Conservation (phyloP, 2,113 vertebrate genomes). For the Chinchilla lanigera region DNA sequence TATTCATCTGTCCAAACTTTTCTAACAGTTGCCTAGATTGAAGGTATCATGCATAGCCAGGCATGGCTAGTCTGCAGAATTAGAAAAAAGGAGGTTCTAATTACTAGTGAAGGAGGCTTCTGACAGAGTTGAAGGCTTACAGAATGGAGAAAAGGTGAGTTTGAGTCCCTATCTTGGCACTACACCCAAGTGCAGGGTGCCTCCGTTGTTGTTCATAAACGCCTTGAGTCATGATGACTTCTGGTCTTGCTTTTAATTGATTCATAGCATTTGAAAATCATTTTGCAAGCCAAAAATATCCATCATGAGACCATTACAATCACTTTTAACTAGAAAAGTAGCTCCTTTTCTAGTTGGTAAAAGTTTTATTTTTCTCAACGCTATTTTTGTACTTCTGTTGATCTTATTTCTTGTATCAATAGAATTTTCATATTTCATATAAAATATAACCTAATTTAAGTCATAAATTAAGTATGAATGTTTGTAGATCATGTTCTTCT, state of each 20-base stretch:
- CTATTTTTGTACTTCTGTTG: not conserved
- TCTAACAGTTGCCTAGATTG: not conserved
- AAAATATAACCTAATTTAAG: not conserved
- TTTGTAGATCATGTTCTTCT: not conserved
- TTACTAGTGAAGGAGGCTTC: not conserved
- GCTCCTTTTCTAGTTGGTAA: not conserved
- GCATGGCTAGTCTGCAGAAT: not conserved
- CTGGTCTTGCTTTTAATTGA: not conserved
- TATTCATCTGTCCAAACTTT: not conserved
- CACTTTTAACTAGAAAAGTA: not conserved
- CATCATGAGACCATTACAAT: not conserved
- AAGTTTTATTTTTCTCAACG: not conserved
- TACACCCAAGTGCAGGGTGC: not conserved
- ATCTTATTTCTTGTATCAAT: slow-evolving; percentile 31
- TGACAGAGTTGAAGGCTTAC: not conserved
- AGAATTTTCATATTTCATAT: slow-evolving; percentile 29
- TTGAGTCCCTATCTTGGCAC: not conserved
- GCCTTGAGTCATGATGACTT: not conserved
- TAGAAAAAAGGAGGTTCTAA: not conserved
- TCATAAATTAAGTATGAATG: slow-evolving; percentile 38
- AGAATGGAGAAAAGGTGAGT: not conserved
- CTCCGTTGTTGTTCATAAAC: not conserved
- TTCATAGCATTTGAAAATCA: not conserved
- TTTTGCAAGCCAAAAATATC: slow-evolving; percentile 4
- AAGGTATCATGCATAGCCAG: not conserved